Conservation (phyloP, 2,797 vertebrate genomes). For the Bufotes viridis region DNA sequence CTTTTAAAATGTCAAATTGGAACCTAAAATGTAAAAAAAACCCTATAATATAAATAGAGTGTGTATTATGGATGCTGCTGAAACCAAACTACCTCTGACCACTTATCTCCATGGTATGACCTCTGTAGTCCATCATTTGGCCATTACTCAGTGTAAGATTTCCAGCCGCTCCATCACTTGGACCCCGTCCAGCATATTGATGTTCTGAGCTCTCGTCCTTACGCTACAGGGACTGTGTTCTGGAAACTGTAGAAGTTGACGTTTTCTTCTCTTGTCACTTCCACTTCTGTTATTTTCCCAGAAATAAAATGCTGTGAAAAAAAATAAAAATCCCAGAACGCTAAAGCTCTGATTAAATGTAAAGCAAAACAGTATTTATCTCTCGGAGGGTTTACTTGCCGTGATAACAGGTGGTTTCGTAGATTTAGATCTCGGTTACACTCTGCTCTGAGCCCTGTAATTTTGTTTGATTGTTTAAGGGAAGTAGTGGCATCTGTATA, state of each 20-base stretch:
- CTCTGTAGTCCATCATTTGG: background rate
- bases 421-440: background rate
- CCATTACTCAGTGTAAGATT: slow-evolving; percentile 5
- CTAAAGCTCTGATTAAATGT: slow-evolving; percentile 12
- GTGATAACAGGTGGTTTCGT: background rate
- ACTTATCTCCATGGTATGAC: background rate
- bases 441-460: background rate
- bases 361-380: slow-evolving; percentile 23
- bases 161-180: background rate
- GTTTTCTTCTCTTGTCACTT: background rate
- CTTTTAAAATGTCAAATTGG: too few species aligned
- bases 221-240: slow-evolving; percentile 12
- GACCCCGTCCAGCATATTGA: slow-evolving; percentile 12
- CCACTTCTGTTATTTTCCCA: background rate
- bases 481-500: background rate
- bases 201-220: background rate
- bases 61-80: background rate
- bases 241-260: background rate
- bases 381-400: background rate
- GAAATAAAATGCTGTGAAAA: background rate
- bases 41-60: background rate
- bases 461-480: background rate
- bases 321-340: background rate
- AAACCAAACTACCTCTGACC: background rate
- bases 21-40: too few species aligned